Evolutionary conservation across 2,888 invertebrate species (phyloP), one percentile per base, ranked within the genome.

Genomic region (Ommatoiulus sabulosus): DNA sequence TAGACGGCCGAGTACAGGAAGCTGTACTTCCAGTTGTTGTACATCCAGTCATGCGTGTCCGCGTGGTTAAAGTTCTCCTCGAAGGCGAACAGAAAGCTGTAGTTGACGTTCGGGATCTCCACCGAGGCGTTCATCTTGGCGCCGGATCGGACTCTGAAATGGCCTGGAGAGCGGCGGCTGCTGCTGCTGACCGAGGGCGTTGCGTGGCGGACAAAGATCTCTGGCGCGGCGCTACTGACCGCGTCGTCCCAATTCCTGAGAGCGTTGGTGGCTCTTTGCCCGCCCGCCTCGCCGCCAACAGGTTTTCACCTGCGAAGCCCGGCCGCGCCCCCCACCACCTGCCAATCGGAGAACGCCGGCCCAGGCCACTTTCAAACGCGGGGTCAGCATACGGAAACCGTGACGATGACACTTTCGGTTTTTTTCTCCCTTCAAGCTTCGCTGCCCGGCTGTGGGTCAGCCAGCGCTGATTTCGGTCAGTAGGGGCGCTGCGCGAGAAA

Each of bases 31-130:
- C 99, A 99, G 93, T 99, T 97, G 91, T 97, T 95, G 91, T 96
- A 95, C 98, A 99, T 99, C 98, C 98, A 99, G 93, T 95, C 95
- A 92, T 96, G 95, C 91, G 97, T 97, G 91, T 96, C 95, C 91
- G 96, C 95, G 92, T 98, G 97, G 92, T 97, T 96, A 93, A 98
- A 99, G 92, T 97, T 96, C 92, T 96, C 96, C 94, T 99, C 99
- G 92, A 99, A 98, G 92, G 97, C 96, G 94, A 99, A 98, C 92
- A 98, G 95, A 93, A 97, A 97, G 85, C 97, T 97, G 93, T 98
- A 98, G 93, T 98, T 98, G 90, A 97, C 97, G 92, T 94, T 92
- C 90, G 95, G 89, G 12, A 89, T 89, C 84, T 89, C 89, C n/a
- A 87, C 87, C 1, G 85, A 52, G 44, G 87, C n/a, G 72, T 89